These are phyloP conservation scores for Distichodus sexfasciatus DNA, from an alignment of 2,797 vertebrate species.

Conservation along the genomic window DNA sequence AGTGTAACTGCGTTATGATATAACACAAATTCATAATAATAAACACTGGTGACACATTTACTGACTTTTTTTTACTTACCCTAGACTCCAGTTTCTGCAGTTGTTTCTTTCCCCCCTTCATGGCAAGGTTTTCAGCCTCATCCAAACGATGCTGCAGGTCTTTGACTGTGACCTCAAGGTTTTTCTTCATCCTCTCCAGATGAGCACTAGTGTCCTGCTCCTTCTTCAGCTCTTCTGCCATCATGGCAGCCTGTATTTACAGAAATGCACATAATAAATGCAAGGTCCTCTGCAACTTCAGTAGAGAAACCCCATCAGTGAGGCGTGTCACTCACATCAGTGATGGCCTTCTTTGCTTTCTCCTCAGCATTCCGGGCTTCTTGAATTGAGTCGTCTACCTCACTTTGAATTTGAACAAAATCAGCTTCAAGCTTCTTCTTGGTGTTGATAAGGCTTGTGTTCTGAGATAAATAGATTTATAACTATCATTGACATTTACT, in stretches of 20 bases:
- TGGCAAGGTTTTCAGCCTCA: slow-evolving; percentile 86
- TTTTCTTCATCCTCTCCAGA: slow-evolving; percentile 87
- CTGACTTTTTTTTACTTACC: too few relatives aligned
- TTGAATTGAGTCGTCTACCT: slow-evolving; percentile 84
- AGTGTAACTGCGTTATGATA: too few relatives aligned
- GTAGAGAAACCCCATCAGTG: not conserved
- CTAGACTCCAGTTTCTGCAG: slow-evolving; percentile 86
- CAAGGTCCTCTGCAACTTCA: not conserved
- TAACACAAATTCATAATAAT: too few relatives aligned
- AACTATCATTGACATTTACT: not conserved
- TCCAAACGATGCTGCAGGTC: slow-evolving; percentile 84
- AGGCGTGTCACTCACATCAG: slow-evolving; percentile 76
- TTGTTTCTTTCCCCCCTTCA: slow-evolving; percentile 90
- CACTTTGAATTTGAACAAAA: slow-evolving; percentile 78
- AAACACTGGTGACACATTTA: too few relatives aligned
- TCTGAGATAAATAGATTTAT: slow-evolving; percentile 61
- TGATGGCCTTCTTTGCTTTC: slow-evolving; percentile 90
- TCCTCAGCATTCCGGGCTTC: slow-evolving; percentile 88
- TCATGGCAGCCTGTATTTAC: slow-evolving; percentile 80
- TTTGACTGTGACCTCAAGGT: slow-evolving; percentile 82
- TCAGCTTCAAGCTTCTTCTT: slow-evolving; percentile 86
- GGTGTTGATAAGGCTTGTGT: slow-evolving; percentile 78
- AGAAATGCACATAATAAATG: not conserved
- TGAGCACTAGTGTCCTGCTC: slow-evolving; percentile 87
- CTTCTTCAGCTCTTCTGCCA: slow-evolving; percentile 90